Percentiles rank a stretch among this genome's conserved stretches.
Conservation (phyloP, 2,888 invertebrate genomes). For the Cheilosia scutellata region DNA sequence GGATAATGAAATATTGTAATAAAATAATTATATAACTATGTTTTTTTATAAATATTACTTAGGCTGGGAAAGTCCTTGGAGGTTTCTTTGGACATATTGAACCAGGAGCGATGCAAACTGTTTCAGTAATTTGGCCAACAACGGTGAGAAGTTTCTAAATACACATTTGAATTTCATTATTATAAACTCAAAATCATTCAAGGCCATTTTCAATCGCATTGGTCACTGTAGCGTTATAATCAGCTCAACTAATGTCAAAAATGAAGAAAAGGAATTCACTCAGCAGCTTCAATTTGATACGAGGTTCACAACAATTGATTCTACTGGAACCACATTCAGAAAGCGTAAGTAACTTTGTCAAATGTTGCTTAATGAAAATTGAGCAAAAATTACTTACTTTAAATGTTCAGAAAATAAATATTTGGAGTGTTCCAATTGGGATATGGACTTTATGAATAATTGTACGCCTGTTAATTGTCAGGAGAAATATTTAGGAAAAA, state of each 20-base stretch:
- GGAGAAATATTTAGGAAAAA: constrained; percentile 85
- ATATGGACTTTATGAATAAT: constrained; percentile 84
- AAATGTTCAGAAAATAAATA: constrained; percentile 76
- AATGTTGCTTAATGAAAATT: not conserved
- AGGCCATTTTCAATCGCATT: constrained; percentile 82
- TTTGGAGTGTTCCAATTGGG: constrained; percentile 81
- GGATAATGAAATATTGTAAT: not conserved
- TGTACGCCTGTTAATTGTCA: constrained; percentile 86
- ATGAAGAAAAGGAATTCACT: constrained; percentile 72
- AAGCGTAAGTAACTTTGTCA: constrained; percentile 61
- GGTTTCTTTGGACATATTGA: constrained; percentile 81
- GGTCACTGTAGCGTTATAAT: constrained; percentile 80
- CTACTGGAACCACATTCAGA: constrained; percentile 76
- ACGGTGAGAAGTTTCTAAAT: constrained; percentile 77
- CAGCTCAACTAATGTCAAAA: constrained; percentile 77
- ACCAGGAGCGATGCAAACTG: constrained; percentile 78
- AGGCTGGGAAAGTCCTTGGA: constrained; percentile 80
- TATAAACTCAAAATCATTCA: not conserved
- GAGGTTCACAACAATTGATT: constrained; percentile 79
- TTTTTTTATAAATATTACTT: constrained; percentile 1
- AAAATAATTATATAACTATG: not conserved
- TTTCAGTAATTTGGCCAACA: constrained; percentile 82
- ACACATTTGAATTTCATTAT: not conserved
- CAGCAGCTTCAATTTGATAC: constrained; percentile 80
- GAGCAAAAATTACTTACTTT: not conserved